phyloP scores from a whole-genome alignment of 1,140 invertebrate genomes.

The Littorina saxatilis region DNA sequence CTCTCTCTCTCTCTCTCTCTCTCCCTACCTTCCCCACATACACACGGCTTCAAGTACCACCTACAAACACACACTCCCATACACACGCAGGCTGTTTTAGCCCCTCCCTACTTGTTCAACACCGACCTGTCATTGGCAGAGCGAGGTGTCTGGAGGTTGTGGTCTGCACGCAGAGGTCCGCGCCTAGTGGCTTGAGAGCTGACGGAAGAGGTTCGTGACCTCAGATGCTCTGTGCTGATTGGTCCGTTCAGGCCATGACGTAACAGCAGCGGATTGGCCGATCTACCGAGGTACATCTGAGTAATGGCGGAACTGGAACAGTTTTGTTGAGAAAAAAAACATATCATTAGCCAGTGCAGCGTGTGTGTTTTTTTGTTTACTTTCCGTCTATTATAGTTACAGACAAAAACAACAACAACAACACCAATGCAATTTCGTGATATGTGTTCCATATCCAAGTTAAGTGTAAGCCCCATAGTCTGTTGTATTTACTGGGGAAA shows the following conservation, averaged over 20 bases:
- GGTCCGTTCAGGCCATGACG: constrained; percentile 3
- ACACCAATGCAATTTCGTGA: background rate
- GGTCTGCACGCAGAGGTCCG: constrained; percentile 3
- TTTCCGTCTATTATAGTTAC: background rate
- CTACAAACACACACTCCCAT: too few species aligned
- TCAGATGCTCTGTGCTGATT: constrained; percentile 19
- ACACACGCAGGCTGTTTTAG: too few species aligned
- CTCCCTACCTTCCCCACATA: too few species aligned
- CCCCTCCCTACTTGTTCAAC: too few species aligned
- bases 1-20: too few species aligned
- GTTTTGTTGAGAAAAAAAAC: too few species aligned
- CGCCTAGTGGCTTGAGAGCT: background rate
- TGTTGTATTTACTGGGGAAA: background rate
- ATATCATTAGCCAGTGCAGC: background rate
- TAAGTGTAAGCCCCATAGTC: background rate
- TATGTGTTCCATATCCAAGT: background rate
- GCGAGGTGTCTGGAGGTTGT: constrained; percentile 6
- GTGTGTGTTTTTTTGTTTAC: background rate
- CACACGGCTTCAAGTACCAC: too few species aligned
- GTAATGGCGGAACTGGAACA: background rate
- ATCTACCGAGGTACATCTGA: constrained; percentile 1
- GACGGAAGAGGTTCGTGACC: background rate
- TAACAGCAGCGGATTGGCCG: constrained; percentile 12
- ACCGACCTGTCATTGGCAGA: constrained; percentile 20
- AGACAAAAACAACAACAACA: background rate